phyloP scores from a whole-genome alignment of 2,113 vertebrate genomes.

The Siphamia tubifer region DNA sequence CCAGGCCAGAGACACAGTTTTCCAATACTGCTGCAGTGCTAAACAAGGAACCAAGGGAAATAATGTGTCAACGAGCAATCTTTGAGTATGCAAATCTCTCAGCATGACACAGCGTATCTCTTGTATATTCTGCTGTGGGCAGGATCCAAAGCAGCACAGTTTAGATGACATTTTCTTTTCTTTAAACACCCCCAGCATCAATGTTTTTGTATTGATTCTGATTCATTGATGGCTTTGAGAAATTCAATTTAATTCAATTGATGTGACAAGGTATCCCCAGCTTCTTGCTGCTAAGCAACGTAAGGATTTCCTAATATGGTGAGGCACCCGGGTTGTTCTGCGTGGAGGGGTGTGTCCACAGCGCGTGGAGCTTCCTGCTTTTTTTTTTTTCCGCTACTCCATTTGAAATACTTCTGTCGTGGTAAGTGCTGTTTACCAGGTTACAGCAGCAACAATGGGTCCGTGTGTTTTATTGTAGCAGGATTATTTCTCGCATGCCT shows the following conservation, averaged over 20 bases:
- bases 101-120: constrained; percentile 39
- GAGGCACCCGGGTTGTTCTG: constrained; percentile 47
- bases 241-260: background rate
- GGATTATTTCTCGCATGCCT: background rate
- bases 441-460: background rate
- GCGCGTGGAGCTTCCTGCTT: constrained; percentile 45
- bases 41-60: constrained; percentile 7
- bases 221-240: background rate
- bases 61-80: background rate
- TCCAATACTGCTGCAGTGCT: constrained; percentile 26
- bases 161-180: background rate
- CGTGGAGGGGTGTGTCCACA: constrained; percentile 63
- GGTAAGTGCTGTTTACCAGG: constrained; percentile 3
- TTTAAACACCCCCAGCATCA: background rate
- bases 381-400: background rate
- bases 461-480: background rate
- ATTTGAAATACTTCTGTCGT: background rate
- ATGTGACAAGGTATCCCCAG: constrained; percentile 61
- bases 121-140: background rate
- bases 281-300: constrained; percentile 76
- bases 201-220: background rate
- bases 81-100: constrained; percentile 14
- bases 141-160: background rate
- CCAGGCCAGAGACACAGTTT: constrained; percentile 18
- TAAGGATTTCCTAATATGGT: constrained; percentile 78